A percentile compares a stretch with the other conserved stretches of the same genome.
phyloP scores from a whole-genome alignment of 1,140 invertebrate genomes.

The Formica selysi region DNA sequence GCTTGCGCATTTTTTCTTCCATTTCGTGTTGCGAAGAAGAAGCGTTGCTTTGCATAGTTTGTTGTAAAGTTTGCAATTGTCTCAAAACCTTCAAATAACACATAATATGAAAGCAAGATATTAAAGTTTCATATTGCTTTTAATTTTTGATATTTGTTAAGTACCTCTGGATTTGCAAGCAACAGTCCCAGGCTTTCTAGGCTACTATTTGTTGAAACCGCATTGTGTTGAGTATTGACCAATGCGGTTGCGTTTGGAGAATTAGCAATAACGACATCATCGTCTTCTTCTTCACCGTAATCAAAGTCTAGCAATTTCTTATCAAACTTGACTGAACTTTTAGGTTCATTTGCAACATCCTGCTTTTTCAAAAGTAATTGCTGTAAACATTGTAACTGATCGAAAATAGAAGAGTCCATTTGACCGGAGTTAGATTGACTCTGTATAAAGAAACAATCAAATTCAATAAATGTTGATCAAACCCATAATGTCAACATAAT shows the following conservation, averaged over 20 bases:
- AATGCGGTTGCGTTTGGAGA: conserved; percentile 79
- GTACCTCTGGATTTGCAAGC: conserved; percentile 85
- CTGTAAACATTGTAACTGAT: conserved; percentile 88
- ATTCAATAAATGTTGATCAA: conserved; percentile 9
- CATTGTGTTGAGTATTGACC: conserved; percentile 79
- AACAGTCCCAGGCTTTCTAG: conserved; percentile 84
- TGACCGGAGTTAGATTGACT: conserved; percentile 81
- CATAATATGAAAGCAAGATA: neutral
- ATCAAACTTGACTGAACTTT: conserved; percentile 89
- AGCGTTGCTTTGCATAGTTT: conserved; percentile 83
- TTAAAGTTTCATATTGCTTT: conserved; percentile 31
- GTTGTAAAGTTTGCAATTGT: conserved; percentile 90
- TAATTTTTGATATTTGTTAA: neutral
- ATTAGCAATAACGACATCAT: conserved; percentile 86
- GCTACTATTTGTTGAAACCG: conserved; percentile 76
- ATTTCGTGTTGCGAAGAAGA: conserved; percentile 88
- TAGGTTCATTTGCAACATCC: conserved; percentile 82
- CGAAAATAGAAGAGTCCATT: conserved; percentile 84
- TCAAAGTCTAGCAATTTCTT: conserved; percentile 94
- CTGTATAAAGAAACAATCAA: conserved; percentile 68
- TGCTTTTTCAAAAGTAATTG: conserved; percentile 87
- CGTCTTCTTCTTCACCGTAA: conserved; percentile 94
- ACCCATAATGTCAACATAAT: conserved; percentile 14
- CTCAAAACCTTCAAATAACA: conserved; percentile 87
- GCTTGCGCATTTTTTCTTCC: conserved; percentile 90